Base-by-base conservation (phyloP, 2,888 invertebrate genomes). In the Perizoma flavofasciatum region DNA sequence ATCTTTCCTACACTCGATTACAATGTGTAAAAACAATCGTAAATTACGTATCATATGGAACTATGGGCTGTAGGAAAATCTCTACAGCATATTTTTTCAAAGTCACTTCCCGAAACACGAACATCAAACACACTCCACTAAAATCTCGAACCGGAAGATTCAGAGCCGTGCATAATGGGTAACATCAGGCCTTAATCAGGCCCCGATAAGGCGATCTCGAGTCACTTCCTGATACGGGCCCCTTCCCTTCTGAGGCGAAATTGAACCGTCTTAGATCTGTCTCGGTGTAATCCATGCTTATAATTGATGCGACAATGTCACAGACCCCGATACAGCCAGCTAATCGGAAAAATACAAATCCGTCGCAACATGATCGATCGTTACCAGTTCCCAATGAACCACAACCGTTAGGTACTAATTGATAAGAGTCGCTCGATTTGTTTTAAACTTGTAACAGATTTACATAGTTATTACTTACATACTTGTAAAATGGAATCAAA, bases 251-350 rank as follows among this genome's bases (percentile, higher is more conserved):
- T 49, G 56, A 46, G 44, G 56, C 82, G 82, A 88, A 89, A 89
- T 89, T 88, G 90, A 89, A 88, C 88, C 88, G 88, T 84, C 90
- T 90, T 81, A 83, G 83, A 87, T 83, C 90, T 90, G 92, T 92
- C 92, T 82, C 77, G 69, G 66, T 68, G 84, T 91, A 91, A 92
- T 88, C 91, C 92, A 77, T 77, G 85, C 84, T 89, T 90, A 90
- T 92, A 91, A 92, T 92, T 92, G 92, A 92, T 91, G 92, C 84
- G 86, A 85, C 88, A 85, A 88, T 86, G 90, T 91, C 91, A 84
- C 81, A 82, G 82, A 77, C 82, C 77, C 81, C 77, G 84, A 85
- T 85, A 86, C 84, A 83, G 82, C 67, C 68, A 63, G 68, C 83
- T 86, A 88, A 90, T 89, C 89, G 89, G 87, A 91, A 90, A 89